Percentiles rank a stretch among this genome's conserved stretches.
phyloP scores from a whole-genome alignment of 1,140 invertebrate species.

The Philotrypesis tridentata region DNA sequence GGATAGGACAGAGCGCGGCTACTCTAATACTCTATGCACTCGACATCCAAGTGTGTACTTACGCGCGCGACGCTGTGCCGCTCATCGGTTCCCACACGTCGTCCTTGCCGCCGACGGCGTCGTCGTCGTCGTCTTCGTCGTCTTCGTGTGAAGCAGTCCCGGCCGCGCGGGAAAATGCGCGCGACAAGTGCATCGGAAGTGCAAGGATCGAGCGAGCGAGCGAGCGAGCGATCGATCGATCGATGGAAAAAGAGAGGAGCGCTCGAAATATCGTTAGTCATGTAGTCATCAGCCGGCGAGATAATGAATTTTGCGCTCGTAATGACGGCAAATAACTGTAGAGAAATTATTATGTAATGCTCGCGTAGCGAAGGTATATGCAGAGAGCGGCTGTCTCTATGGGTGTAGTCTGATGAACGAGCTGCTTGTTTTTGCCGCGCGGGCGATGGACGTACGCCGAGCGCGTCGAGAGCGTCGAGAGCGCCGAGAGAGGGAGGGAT shows the following conservation, averaged over 20 bases:
- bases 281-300: constrained; percentile 14
- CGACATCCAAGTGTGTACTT: background rate
- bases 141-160: constrained; percentile 31
- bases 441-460: background rate
- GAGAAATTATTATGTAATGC: constrained; percentile 19
- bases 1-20: background rate
- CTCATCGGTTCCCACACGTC: constrained; percentile 35
- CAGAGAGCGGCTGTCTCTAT: background rate
- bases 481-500: background rate
- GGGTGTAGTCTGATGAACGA: background rate
- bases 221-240: background rate
- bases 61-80: background rate
- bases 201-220: constrained; percentile 2
- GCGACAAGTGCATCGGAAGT: constrained; percentile 50
- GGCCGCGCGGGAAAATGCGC: constrained; percentile 26
- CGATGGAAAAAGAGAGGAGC: background rate
- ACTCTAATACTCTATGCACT: background rate
- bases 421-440: background rate
- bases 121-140: no score
- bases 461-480: background rate
- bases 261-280: background rate
- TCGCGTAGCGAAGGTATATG: background rate
- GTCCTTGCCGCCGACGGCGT: no score
- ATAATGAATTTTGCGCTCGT: constrained; percentile 24
- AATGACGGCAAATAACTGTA: constrained; percentile 1